Evolutionary conservation across 2,888 invertebrate species (phyloP), one percentile per base, ranked within the genome.

Genomic region (Isoperla grammatica): DNA sequence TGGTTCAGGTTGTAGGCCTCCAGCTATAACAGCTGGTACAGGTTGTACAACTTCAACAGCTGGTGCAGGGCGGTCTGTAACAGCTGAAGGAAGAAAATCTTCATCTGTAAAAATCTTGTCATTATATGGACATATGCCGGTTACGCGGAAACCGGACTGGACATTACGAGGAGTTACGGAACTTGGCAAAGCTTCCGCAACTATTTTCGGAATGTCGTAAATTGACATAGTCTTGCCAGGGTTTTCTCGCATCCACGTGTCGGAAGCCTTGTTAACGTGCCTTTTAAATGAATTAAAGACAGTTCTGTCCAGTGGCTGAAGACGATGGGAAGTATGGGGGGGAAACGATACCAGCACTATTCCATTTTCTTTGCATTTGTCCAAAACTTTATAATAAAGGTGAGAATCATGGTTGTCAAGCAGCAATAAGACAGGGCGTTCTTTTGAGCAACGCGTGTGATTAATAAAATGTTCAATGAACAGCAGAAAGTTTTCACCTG

Each of bases 271-370:
- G 46, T 68, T 67, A 50, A 66, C 61, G 53, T 58, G 65, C 55
- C 63, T 67, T 63, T 75, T 75, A 42, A 75, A 71, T 17, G 73
- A 73, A 3, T 70, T 70, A 65, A 69, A 71, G 2, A 74, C 67
- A 17, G 71, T 68, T 6, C 72, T 68, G 64, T 75, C 72, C 11
- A 75, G 66, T 8, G 74, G 74, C 67, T 76, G 75, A 48, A 75
- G 48, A 62, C 72, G 73, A 56, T 71, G 73, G 2, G 72, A 68
- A 54, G 71, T 71, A 64, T 75, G 73, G 11, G 73, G 74, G 23
- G 71, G 73, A 45, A 73, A 68, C 8, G 73, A 71, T 40, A 75
- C 65, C 43, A 74, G 60, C 48, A 70, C 67, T 29, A 75, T 70
- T 6, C 73, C 72, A 65, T 69, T 67, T 40, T 69, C 68, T 66